Percentiles rank a stretch among this genome's conserved stretches.
Conservation (phyloP, 2,113 vertebrate genomes). For the Hippopotamus amphibius region DNA sequence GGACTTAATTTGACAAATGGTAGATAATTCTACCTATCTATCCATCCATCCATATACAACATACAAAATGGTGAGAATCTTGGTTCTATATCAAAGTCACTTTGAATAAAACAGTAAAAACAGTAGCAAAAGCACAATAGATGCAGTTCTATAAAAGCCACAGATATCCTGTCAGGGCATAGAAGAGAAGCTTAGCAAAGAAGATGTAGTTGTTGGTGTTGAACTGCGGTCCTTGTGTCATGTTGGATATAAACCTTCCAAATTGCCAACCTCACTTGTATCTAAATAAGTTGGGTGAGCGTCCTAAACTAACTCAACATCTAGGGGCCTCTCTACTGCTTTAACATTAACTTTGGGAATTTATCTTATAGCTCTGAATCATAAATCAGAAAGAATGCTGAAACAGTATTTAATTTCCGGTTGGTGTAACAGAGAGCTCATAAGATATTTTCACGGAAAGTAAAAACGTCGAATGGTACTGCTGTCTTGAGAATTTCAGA, state of each 20-base stretch:
- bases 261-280: not conserved
- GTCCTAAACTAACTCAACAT: not conserved
- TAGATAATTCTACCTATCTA: not conserved
- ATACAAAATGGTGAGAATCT: constrained; percentile 6
- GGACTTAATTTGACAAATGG: not conserved
- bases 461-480: not conserved
- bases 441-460: not conserved
- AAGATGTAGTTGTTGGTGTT: not conserved
- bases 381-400: not conserved
- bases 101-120: not conserved
- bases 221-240: not conserved
- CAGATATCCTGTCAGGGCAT: not conserved
- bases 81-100: not conserved
- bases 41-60: not conserved
- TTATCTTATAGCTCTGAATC: not conserved
- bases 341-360: not conserved
- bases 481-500: not conserved
- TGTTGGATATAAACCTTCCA: not conserved
- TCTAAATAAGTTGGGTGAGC: not conserved
- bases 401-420: not conserved
- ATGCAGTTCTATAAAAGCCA: not conserved
- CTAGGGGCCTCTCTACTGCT: not conserved
- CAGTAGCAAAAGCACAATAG: not conserved
- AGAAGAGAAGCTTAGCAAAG: not conserved
- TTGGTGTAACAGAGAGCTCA: not conserved